These are phyloP conservation scores for Connochaetes taurinus DNA, from an alignment of 2,113 vertebrate genomes.

Conservation along the genomic window DNA sequence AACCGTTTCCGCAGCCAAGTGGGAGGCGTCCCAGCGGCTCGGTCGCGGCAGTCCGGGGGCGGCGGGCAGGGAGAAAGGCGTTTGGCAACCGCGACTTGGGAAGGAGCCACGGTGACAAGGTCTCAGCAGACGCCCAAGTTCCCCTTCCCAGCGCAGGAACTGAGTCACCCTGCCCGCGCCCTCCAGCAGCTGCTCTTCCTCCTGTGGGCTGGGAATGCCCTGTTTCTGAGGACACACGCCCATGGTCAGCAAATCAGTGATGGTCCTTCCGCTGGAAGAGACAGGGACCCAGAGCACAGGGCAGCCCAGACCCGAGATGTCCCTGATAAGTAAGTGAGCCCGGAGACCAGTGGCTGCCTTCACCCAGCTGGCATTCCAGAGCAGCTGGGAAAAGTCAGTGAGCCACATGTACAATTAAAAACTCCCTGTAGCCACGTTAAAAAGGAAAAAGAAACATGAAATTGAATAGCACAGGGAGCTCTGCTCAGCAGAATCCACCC, in stretches of 20 bases:
- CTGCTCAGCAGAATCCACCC: neutral
- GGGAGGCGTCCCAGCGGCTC: slow-evolving; percentile 50
- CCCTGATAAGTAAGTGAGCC: neutral
- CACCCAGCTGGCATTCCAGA: accelerated
- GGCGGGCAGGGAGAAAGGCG: slow-evolving; percentile 1
- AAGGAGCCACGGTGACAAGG: slow-evolving; percentile 52
- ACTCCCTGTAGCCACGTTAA: neutral
- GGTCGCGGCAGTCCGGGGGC: neutral
- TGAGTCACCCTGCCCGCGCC: slow-evolving; percentile 57
- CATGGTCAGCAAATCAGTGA: neutral
- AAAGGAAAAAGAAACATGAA: neutral
- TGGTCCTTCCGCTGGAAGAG: neutral
- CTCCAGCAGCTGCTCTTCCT: slow-evolving; percentile 47
- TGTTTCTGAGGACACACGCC: neutral
- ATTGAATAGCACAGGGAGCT: neutral
- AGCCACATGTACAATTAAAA: accelerated
- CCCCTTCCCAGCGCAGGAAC: slow-evolving; percentile 65
- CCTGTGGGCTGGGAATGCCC: slow-evolving; percentile 53
- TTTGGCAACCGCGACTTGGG: slow-evolving; percentile 41
- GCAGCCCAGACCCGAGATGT: neutral
- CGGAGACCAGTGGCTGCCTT: neutral
- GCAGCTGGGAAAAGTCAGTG: neutral
- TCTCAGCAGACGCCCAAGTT: slow-evolving; percentile 48
- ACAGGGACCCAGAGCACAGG: neutral
- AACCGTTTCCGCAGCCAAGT: slow-evolving; percentile 68